Evolutionary conservation across 2,113 vertebrate species (phyloP), one percentile per base, ranked within the genome.

Genomic region (Osmerus mordax): DNA sequence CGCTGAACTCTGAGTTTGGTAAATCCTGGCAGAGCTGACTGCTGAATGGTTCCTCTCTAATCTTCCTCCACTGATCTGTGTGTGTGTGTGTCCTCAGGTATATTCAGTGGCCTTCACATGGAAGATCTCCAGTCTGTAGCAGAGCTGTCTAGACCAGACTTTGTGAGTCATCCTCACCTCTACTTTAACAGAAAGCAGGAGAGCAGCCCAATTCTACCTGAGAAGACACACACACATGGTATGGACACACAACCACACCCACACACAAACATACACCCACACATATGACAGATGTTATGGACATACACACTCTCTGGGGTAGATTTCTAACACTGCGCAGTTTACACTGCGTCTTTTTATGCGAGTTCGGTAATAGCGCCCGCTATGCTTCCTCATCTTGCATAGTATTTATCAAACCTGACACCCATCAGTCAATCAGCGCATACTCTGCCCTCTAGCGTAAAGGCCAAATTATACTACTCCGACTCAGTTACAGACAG

Each of bases 41-140:
- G 19, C 23, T 25, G 59, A 14, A 21, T 61, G 16, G 54, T 14
- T n/a, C 54, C 54, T 53, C 15, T 56, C n/a, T 56, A 3, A n/a
- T 18, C 15, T 56, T 56, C 14, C 3, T 18, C 14, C n/a, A 56
- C 1, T n/a, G 2, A n/a, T n/a, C 14, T 56, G 32, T 76, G 62
- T 29, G 61, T 63, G 1, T 21, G 12, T 64, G 12, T 25, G 12
- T 25, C n/a, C 16, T 41, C 18, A 64, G 62, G 62, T 11, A 36
- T 29, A 7, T 64, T 64, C 29, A 64, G 29, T 64, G 15, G 25
- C 28, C 29, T 64, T 28, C 62, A 16, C 32, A 41, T 64, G 4
- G 62, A 28, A 89, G 92, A 80, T 86, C 84, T 73, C 83, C 83
- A 84, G 74, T 85, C 58, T 25, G 11, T 23, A 23, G 58, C 28